phyloP scores from a whole-genome alignment of 2,797 vertebrate genomes.

The Cyclopterus lumpus region DNA sequence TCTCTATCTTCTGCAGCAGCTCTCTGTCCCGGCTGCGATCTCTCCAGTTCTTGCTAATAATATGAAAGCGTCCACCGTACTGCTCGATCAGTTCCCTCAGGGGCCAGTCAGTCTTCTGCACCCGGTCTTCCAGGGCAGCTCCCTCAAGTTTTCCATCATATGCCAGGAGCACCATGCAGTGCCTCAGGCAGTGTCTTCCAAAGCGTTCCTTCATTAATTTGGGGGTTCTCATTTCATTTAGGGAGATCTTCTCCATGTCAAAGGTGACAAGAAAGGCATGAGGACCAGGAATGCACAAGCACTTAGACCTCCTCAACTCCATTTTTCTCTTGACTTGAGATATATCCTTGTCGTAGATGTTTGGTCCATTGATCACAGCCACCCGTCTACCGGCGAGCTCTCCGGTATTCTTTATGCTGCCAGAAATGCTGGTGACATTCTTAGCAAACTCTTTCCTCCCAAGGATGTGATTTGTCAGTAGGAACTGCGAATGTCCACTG shows the following conservation, averaged over 20 bases:
- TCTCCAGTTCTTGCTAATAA: slow-evolving; percentile 80
- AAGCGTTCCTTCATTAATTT: slow-evolving; percentile 74
- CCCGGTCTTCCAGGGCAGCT: slow-evolving; percentile 57
- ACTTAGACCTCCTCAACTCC: slow-evolving; percentile 81
- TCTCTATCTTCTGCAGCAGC: slow-evolving; percentile 80
- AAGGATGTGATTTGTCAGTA: slow-evolving; percentile 79
- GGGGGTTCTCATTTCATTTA: slow-evolving; percentile 70
- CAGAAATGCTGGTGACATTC: slow-evolving; percentile 63
- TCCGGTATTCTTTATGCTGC: slow-evolving; percentile 71
- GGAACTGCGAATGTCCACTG: slow-evolving; percentile 79
- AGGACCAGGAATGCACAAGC: slow-evolving; percentile 82
- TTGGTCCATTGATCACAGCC: slow-evolving; percentile 78
- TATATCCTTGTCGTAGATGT: slow-evolving; percentile 80
- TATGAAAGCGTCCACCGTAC: slow-evolving; percentile 77
- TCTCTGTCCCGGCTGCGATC: slow-evolving; percentile 68
- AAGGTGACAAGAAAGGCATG: slow-evolving; percentile 83
- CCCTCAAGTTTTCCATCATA: slow-evolving; percentile 68
- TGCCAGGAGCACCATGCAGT: slow-evolving; percentile 79
- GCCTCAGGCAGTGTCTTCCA: slow-evolving; percentile 71
- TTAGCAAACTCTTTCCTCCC: slow-evolving; percentile 75
- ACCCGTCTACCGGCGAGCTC: slow-evolving; percentile 76
- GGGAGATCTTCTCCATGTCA: slow-evolving; percentile 80
- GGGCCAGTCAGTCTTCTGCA: slow-evolving; percentile 74
- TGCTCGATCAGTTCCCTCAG: slow-evolving; percentile 77
- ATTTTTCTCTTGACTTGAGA: slow-evolving; percentile 72